These are phyloP conservation scores for Sceliomorpha sp. DNA, from an alignment of 2,888 invertebrate genomes.

Conservation along the genomic window DNA sequence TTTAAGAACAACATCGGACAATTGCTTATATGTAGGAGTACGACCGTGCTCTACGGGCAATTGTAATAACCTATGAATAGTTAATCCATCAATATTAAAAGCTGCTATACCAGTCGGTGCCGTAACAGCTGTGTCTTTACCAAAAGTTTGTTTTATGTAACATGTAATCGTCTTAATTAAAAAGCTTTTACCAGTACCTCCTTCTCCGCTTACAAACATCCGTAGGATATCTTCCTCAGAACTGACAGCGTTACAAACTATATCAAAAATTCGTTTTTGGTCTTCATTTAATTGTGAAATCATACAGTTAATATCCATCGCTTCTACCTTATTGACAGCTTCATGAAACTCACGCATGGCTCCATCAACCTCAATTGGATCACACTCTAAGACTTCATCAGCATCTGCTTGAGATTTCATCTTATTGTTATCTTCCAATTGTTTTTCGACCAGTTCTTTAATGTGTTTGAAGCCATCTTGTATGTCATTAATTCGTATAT, in stretches of 20 bases:
- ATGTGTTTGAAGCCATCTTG: conserved; percentile 13
- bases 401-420: not conserved
- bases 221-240: conserved; percentile 30
- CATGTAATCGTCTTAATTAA: conserved; percentile 63
- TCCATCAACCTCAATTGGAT: conserved; percentile 36
- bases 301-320: conserved; percentile 26
- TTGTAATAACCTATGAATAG: conserved; percentile 64
- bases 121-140: conserved; percentile 61
- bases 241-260: conserved; percentile 33
- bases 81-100: too few species aligned
- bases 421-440: conserved; percentile 12
- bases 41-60: conserved; percentile 65
- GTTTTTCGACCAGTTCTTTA: conserved; percentile 10
- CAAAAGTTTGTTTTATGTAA: conserved; percentile 62
- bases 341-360: conserved; percentile 54
- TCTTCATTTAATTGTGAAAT: conserved; percentile 60
- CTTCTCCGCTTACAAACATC: conserved; percentile 61
- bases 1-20: conserved; percentile 62
- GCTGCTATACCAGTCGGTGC: conserved; percentile 71
- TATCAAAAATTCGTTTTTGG: conserved; percentile 62
- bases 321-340: conserved; percentile 16
- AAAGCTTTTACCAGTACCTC: too few species aligned
- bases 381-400: conserved; percentile 17
- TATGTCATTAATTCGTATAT: conserved; percentile 8
- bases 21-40: conserved; percentile 59